These are phyloP conservation scores for Notodonta dromedarius DNA, from an alignment of 2,888 invertebrate species.

Conservation along the genomic window DNA sequence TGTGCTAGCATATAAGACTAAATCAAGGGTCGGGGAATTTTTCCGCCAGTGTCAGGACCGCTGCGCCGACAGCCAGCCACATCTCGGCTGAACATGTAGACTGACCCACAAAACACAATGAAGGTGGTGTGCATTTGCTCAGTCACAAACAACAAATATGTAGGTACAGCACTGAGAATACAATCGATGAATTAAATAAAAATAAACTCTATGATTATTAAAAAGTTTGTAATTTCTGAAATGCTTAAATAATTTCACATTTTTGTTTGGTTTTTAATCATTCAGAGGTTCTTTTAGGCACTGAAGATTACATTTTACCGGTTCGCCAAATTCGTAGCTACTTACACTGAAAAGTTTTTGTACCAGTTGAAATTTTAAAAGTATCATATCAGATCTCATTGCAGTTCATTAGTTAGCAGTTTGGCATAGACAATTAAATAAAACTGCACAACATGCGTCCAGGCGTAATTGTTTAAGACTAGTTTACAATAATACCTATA, in stretches of 20 bases:
- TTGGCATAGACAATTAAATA: slow-evolving; percentile 37
- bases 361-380: slow-evolving; percentile 24
- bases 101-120: slow-evolving; percentile 43
- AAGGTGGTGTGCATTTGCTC: slow-evolving; percentile 59
- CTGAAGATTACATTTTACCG: slow-evolving; percentile 44
- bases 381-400: slow-evolving; percentile 45
- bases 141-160: slow-evolving; percentile 65
- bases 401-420: slow-evolving; percentile 34
- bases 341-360: slow-evolving; percentile 41
- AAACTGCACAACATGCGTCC: slow-evolving; percentile 44
- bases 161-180: slow-evolving; percentile 60
- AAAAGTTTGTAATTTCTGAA: slow-evolving; percentile 67
- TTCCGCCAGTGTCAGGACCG: too few species aligned
- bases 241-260: slow-evolving; percentile 62
- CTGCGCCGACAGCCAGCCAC: too few species aligned
- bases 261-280: slow-evolving; percentile 53
- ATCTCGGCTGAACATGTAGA: slow-evolving; percentile 12
- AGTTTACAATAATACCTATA: slow-evolving; percentile 68
- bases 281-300: slow-evolving; percentile 80
- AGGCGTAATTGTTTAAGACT: slow-evolving; percentile 61
- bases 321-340: slow-evolving; percentile 58
- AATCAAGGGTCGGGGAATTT: too few species aligned
- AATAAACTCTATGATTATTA: slow-evolving; percentile 67
- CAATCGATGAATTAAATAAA: slow-evolving; percentile 62
- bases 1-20: too few species aligned